Conservation (phyloP, 2,113 vertebrate species). For the Taurulus bubalis region DNA sequence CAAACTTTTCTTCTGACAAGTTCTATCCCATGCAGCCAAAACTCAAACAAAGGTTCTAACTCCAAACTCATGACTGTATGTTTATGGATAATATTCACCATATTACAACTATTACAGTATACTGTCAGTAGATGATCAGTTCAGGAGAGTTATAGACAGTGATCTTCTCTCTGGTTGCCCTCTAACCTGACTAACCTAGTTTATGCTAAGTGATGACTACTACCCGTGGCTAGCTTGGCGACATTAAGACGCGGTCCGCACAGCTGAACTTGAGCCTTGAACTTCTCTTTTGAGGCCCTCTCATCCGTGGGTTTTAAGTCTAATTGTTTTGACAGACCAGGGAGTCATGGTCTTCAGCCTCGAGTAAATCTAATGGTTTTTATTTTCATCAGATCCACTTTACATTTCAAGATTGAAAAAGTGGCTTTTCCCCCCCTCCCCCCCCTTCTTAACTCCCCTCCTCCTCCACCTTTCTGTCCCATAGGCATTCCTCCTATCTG, state of each 20-base stretch:
- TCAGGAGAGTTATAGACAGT: not conserved
- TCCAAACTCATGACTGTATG: not conserved
- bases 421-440: not conserved
- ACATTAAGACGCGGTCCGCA: conserved; percentile 82
- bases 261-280: conserved; percentile 79
- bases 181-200: conserved; percentile 49
- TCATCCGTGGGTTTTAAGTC: conserved; percentile 83
- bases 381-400: conserved; percentile 85
- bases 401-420: conserved; percentile 77
- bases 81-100: not conserved
- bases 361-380: conserved; percentile 85
- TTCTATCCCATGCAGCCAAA: conserved; percentile 3
- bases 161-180: conserved; percentile 7
- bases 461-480: conserved; percentile 47
- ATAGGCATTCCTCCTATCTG: conserved; percentile 54
- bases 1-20: not conserved
- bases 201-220: conserved; percentile 64
- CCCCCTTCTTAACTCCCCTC: not conserved
- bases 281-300: conserved; percentile 72
- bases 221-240: conserved; percentile 51
- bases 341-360: conserved; percentile 80
- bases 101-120: not conserved
- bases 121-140: not conserved
- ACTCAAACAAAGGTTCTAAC: not conserved
- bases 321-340: conserved; percentile 90